Conservation (phyloP, 2,888 invertebrate genomes). For the Ditula angustiorana region DNA sequence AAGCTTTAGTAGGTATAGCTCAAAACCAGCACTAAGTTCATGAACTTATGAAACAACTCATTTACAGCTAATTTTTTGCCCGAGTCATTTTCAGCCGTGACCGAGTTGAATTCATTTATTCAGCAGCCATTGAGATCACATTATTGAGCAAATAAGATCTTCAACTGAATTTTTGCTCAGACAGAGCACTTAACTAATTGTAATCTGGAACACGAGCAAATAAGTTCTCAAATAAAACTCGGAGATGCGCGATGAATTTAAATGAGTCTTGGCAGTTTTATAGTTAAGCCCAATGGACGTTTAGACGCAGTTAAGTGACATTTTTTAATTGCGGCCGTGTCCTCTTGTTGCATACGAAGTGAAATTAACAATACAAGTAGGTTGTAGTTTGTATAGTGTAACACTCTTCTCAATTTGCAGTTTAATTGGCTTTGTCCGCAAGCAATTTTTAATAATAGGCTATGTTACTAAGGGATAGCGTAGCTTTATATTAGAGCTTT, state of each 20-base stretch:
- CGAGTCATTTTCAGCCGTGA: neutral
- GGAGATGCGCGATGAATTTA: slow-evolving; percentile 1
- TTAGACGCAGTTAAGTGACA: neutral
- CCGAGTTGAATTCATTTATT: neutral
- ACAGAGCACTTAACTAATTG: slow-evolving; percentile 6
- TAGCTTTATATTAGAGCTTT: too few relatives aligned
- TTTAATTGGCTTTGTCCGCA: neutral
- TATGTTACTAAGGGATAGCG: too few relatives aligned
- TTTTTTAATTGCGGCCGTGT: slow-evolving; percentile 1
- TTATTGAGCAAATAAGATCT: slow-evolving; percentile 60
- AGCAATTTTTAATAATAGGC: too few relatives aligned
- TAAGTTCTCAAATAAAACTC: slow-evolving; percentile 7
- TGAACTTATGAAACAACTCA: too few relatives aligned
- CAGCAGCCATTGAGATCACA: slow-evolving; percentile 43
- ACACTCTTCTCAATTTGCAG: neutral
- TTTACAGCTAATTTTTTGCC: too few relatives aligned
- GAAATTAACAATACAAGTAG: neutral
- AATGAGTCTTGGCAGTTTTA: neutral
- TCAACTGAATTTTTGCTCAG: slow-evolving; percentile 1
- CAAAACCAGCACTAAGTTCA: too few relatives aligned
- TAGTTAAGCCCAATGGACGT: slow-evolving; percentile 8
- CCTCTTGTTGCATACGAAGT: neutral
- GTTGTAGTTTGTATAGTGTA: neutral
- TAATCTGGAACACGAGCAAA: slow-evolving; percentile 10
- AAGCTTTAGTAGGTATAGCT: too few relatives aligned